Conservation (phyloP, 1,140 invertebrate species). For the Sminthurinus signatus region DNA sequence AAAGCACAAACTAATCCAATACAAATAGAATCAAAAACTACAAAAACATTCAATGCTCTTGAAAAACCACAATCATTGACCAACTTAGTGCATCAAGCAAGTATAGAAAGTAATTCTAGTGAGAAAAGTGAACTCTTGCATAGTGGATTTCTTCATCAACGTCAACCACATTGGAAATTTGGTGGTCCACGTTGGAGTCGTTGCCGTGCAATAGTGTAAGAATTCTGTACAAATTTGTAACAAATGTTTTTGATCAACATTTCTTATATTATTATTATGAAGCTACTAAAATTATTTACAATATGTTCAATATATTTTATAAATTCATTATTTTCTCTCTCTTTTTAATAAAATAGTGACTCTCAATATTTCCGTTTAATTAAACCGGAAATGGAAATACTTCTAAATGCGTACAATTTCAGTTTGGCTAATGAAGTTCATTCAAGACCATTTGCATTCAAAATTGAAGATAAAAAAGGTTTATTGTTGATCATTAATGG, state of each 20-base stretch:
- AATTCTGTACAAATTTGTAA: too few species aligned
- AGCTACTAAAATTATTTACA: too few species aligned
- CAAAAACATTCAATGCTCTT: too few species aligned
- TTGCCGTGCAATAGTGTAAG: conserved; percentile 11
- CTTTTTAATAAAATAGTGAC: too few species aligned
- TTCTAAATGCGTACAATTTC: conserved; percentile 4
- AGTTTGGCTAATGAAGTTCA: conserved; percentile 35
- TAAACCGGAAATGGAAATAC: background rate
- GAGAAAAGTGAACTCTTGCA: conserved; percentile 13
- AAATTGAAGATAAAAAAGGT: conserved; percentile 29
- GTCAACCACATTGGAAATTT: conserved; percentile 31
- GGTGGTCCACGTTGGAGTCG: conserved; percentile 33
- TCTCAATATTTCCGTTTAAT: background rate
- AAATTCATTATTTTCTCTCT: too few species aligned
- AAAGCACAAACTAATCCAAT: too few species aligned
- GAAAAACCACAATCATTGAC: conserved; percentile 7
- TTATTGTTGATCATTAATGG: background rate
- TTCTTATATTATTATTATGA: too few species aligned
- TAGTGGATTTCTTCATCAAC: conserved; percentile 19
- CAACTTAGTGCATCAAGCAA: background rate
- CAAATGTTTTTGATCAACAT: too few species aligned
- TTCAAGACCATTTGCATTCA: conserved; percentile 39
- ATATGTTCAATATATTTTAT: too few species aligned
- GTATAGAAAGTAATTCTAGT: too few species aligned
- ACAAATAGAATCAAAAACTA: too few species aligned